Evolutionary conservation across 2,888 invertebrate species (phyloP).

Genomic region (Adineta ricciae): DNA sequence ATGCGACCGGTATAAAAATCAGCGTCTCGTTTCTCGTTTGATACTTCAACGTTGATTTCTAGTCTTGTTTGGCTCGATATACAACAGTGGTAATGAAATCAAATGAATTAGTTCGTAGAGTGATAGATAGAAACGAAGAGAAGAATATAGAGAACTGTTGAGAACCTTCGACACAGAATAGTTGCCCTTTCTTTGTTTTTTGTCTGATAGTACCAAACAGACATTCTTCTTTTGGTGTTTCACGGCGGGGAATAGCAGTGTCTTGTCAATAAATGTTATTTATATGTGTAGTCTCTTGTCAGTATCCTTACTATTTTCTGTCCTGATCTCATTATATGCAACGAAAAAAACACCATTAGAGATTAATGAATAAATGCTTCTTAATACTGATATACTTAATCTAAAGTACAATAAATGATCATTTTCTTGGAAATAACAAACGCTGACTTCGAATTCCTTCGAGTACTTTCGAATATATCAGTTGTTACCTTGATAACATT

Average conservation of each 20-base stretch:
- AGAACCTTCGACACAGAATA: not conserved
- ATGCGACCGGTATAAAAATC: not conserved
- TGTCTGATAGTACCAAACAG: not conserved
- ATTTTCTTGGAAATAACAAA: too few species aligned
- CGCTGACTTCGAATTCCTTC: too few species aligned
- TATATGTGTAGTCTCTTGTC: not conserved
- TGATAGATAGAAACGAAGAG: not conserved
- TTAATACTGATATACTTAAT: not conserved
- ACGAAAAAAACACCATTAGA: not conserved
- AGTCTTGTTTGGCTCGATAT: not conserved
- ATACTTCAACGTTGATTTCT: not conserved
- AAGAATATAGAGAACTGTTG: not conserved
- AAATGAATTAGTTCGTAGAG: not conserved
- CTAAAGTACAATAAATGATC: not conserved
- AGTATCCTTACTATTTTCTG: not conserved
- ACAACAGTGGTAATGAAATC: not conserved
- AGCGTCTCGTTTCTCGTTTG: not conserved
- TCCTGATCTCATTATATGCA: not conserved
- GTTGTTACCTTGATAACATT: not conserved
- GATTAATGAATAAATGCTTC: not conserved
- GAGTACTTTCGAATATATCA: too few species aligned
- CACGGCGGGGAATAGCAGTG: not conserved
- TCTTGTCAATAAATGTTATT: not conserved
- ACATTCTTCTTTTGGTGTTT: not conserved
- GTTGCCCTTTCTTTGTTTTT: not conserved